Base-by-base conservation (phyloP, 2,797 vertebrate species). In the Atherinosoma microstoma region DNA sequence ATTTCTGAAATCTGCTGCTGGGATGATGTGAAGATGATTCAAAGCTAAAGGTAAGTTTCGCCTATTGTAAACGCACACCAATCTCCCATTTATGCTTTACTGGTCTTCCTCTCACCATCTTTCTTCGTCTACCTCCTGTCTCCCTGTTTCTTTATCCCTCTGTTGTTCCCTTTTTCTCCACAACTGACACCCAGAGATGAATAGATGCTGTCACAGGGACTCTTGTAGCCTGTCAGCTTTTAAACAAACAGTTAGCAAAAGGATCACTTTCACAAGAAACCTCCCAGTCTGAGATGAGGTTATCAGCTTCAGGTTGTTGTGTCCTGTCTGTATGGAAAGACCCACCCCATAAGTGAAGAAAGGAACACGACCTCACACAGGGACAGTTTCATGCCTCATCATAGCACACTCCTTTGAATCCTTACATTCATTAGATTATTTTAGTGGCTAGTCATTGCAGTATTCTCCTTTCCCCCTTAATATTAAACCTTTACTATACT, bases 171-270 rank as follows among this genome's bases (percentile, higher is more conserved):
- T 76, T 75, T 75, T 75, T 82, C 78, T 82, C 73, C 72, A 75
- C 16, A 53, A 70, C 89, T 92, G 90, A 90, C 90, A 91, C 84
- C 79, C 68, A 71, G 83, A 91, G 93, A 94, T 93, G 89, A 93
- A 94, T 93, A 90, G 92, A 89, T 13, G 83, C 87, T 94, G 93
- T 94, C 93, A 91, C 82, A 0, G 56, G 82, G 89, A 91, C 87
- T 90, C 93, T 94, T 94, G 93, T 94, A 91, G 88, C 86, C 93
- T 93, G 92, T 94, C 93, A 94, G 88, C 89, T 92, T 92, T 90
- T 82, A 89, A 93, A 94, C 90, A 91, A 92, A 93, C 92, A 89
- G 90, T 88, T 87, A 78, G 88, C 78, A 87, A 83, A 90, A 80
- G 87, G 86, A 90, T 90, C 85, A 73, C 85, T 89, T 91, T 89